These are phyloP conservation scores for Sebastes itinus DNA, from an alignment of 2,797 vertebrate genomes.

Conservation along the genomic window DNA sequence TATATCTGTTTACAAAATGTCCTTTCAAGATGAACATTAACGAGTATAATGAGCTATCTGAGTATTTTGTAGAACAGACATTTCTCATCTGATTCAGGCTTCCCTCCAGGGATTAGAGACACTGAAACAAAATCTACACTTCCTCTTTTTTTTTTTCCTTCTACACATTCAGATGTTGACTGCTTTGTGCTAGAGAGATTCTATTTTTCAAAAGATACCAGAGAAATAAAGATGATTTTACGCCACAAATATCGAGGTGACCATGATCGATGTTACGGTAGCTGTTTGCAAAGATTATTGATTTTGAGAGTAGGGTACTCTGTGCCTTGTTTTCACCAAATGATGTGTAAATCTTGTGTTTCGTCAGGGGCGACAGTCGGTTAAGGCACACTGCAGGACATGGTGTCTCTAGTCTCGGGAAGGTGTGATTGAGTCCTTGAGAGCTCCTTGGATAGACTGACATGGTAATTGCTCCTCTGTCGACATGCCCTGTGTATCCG, in stretches of 20 bases:
- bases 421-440: constrained; percentile 51
- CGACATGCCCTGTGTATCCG: constrained; percentile 13
- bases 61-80: constrained; percentile 14
- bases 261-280: not conserved
- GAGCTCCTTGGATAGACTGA: constrained; percentile 40
- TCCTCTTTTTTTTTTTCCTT: not conserved
- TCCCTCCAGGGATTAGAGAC: constrained; percentile 37
- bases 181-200: not conserved
- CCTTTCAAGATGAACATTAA: constrained; percentile 25
- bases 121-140: constrained; percentile 18
- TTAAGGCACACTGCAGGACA: constrained; percentile 30
- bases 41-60: constrained; percentile 5
- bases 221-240: constrained; percentile 22
- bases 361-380: constrained; percentile 18
- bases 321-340: constrained; percentile 35
- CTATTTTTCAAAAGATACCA: not conserved
- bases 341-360: constrained; percentile 56
- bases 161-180: not conserved
- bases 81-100: constrained; percentile 43
- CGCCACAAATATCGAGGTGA: constrained; percentile 33
- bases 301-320: constrained; percentile 23
- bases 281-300: constrained; percentile 39
- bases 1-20: not conserved
- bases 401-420: constrained; percentile 27
- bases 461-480: constrained; percentile 26